A percentile compares a stretch with the other conserved stretches of the same genome.
These are phyloP conservation scores for Brevimyrus niger DNA, from an alignment of 2,113 vertebrate genomes.

Conservation along the genomic window DNA sequence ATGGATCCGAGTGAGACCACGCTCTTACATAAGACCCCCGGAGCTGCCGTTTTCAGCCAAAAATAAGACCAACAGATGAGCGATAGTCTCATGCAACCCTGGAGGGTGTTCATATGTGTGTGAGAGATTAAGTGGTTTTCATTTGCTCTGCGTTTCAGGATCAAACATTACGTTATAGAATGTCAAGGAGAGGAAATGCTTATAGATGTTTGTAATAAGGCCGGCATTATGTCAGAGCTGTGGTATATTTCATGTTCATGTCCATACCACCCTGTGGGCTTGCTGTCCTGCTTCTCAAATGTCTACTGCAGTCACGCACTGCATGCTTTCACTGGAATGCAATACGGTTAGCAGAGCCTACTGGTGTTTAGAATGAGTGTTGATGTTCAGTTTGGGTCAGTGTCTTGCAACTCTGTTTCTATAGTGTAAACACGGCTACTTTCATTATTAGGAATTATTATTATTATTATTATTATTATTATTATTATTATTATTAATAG, in stretches of 20 bases:
- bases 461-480: neutral
- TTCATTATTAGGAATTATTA: neutral
- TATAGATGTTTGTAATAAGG: neutral
- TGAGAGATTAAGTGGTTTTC: neutral
- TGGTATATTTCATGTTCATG: neutral
- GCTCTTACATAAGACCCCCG: neutral
- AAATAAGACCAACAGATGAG: neutral
- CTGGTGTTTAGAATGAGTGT: neutral
- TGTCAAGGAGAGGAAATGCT: neutral
- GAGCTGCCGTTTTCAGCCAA: neutral
- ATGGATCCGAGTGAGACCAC: neutral
- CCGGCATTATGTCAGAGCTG: neutral
- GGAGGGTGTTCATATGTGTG: neutral
- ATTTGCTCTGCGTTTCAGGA: neutral
- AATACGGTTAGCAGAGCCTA: neutral
- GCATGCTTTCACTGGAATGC: neutral
- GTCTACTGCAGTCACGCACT: neutral
- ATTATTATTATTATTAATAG: neutral
- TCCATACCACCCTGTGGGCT: neutral
- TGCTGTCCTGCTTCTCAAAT: neutral
- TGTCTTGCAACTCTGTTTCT: neutral
- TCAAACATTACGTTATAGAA: neutral
- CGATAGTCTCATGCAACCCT: neutral
- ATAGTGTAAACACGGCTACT: neutral
- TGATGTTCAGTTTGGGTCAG: neutral